phyloP scores from a whole-genome alignment of 2,797 vertebrate species.

The Remorina albescens region DNA sequence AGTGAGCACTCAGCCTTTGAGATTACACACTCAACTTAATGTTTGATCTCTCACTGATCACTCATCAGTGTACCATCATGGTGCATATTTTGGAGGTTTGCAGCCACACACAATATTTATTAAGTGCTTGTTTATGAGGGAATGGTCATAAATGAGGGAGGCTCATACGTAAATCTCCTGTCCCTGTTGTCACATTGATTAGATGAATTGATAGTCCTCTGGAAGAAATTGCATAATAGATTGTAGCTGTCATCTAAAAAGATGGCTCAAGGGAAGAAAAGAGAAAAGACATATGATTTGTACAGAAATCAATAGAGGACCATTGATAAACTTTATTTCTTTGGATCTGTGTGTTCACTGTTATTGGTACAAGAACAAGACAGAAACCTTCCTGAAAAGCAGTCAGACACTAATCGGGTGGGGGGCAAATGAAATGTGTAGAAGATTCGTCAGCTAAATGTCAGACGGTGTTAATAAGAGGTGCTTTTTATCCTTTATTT shows the following conservation, averaged over 20 bases:
- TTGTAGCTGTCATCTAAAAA: slow-evolving; percentile 27
- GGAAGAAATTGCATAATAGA: slow-evolving; percentile 12
- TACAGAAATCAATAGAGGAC: slow-evolving; percentile 18
- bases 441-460: slow-evolving; percentile 70
- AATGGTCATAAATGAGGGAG: not conserved
- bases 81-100: slow-evolving; percentile 15
- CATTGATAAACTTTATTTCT: slow-evolving; percentile 9
- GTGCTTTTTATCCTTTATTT: slow-evolving; percentile 58
- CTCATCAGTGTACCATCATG: slow-evolving; percentile 22
- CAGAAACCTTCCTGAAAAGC: slow-evolving; percentile 50
- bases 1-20: slow-evolving; percentile 13
- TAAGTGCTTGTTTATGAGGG: slow-evolving; percentile 23
- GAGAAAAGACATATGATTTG: slow-evolving; percentile 14
- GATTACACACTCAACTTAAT: slow-evolving; percentile 17
- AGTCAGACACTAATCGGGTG: slow-evolving; percentile 53
- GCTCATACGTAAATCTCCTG: slow-evolving; percentile 32
- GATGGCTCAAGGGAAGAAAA: not conserved
- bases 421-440: slow-evolving; percentile 49
- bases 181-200: slow-evolving; percentile 17
- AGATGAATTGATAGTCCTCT: slow-evolving; percentile 15
- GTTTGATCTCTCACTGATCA: slow-evolving; percentile 32
- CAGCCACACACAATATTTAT: slow-evolving; percentile 13
- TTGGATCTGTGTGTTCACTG: slow-evolving; percentile 12
- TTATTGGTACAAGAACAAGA: slow-evolving; percentile 37
- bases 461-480: slow-evolving; percentile 72